A percentile compares a stretch with the other conserved stretches of the same genome.
Evolutionary conservation across 2,888 invertebrate species (phyloP).

Genomic region (Drosophila falleni): DNA sequence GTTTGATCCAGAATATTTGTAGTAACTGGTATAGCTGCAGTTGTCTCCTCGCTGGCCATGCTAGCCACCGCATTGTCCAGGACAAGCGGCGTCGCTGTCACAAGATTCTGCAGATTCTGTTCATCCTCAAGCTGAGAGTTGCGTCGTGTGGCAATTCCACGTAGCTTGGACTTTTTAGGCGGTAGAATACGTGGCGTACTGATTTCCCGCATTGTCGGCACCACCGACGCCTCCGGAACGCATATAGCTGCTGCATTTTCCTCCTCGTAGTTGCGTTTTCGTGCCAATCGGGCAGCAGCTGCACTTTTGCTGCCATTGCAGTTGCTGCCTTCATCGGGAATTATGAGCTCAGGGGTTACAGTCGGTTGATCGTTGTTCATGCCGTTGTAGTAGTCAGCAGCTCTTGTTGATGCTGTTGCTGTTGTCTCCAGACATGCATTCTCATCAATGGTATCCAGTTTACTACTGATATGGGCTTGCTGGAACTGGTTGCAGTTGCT

Average conservation of each 20-base stretch:
- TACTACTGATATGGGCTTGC: slow-evolving; percentile 37
- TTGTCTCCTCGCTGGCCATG: slow-evolving; percentile 74
- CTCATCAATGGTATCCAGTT: slow-evolving; percentile 80
- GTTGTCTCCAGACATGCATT: slow-evolving; percentile 63
- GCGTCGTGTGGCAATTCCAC: slow-evolving; percentile 66
- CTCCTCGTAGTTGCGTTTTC: slow-evolving; percentile 84
- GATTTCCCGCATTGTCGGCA: slow-evolving; percentile 55
- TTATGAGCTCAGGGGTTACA: slow-evolving; percentile 31
- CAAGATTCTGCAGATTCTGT: slow-evolving; percentile 16
- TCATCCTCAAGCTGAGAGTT: slow-evolving; percentile 74
- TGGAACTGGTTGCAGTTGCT: slow-evolving; percentile 51
- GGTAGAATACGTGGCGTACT: slow-evolving; percentile 78
- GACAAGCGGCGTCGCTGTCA: slow-evolving; percentile 43
- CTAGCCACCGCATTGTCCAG: slow-evolving; percentile 75
- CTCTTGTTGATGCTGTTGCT: slow-evolving; percentile 14
- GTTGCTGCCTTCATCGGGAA: slow-evolving; percentile 51
- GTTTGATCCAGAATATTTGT: slow-evolving; percentile 26
- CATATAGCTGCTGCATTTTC: slow-evolving; percentile 40
- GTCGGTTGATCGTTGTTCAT: slow-evolving; percentile 50
- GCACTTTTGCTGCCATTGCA: slow-evolving; percentile 56
- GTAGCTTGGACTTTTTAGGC: slow-evolving; percentile 82
- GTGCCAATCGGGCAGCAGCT: slow-evolving; percentile 64
- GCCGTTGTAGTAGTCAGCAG: slow-evolving; percentile 54
- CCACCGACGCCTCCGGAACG: slow-evolving; percentile 44
- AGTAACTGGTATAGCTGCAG: slow-evolving; percentile 27